Conservation (phyloP, 2,888 invertebrate genomes). For the Caenorhabditis afra region DNA sequence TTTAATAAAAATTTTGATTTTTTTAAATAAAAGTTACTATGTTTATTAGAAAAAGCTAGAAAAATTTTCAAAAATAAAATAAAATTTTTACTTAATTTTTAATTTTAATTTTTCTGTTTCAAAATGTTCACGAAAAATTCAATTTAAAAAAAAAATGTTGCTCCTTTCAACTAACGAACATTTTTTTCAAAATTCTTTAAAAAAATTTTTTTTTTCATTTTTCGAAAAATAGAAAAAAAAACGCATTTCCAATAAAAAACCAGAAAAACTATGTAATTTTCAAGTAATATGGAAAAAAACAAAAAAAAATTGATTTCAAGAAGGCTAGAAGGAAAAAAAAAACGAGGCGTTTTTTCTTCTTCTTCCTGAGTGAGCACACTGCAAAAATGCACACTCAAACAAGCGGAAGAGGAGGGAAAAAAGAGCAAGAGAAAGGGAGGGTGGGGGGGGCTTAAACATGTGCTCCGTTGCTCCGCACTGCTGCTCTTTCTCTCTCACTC, state of each 20-base stretch:
- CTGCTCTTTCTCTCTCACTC: background rate
- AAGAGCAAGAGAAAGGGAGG: background rate
- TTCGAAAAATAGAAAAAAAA: too few species aligned
- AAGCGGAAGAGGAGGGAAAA: background rate
- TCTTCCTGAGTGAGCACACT: too few species aligned
- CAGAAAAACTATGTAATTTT: too few species aligned
- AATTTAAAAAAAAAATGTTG: background rate
- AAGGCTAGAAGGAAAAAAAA: too few species aligned
- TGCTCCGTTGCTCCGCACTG: background rate
- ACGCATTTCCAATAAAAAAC: too few species aligned
- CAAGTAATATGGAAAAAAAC: too few species aligned
- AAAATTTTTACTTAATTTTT: background rate
- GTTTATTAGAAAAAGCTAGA: background rate
- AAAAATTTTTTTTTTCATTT: background rate
- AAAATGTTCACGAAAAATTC: background rate
- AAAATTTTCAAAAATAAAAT: background rate
- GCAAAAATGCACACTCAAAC: background rate
- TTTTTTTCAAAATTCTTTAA: background rate
- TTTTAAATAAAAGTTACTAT: too few species aligned
- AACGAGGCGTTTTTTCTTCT: too few species aligned
- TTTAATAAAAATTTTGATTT: too few species aligned
- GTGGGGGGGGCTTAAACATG: slow-evolving; percentile 17
- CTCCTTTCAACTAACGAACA: too few species aligned
- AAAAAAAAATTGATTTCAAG: too few species aligned
- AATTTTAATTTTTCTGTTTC: background rate